These are phyloP conservation scores for Coccyzus lansbergi DNA, from an alignment of 2,797 vertebrate species.

Conservation along the genomic window DNA sequence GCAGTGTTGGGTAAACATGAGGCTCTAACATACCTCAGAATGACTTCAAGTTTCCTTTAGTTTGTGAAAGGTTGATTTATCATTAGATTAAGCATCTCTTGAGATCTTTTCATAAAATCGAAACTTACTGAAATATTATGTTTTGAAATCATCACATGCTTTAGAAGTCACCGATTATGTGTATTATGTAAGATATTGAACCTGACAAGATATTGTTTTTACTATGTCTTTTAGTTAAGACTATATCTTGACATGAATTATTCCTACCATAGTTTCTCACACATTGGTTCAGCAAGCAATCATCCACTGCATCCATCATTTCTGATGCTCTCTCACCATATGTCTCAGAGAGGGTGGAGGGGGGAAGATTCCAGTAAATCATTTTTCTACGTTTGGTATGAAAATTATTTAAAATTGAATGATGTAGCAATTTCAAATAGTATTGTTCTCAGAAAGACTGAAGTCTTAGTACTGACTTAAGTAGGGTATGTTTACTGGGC, in stretches of 20 bases:
- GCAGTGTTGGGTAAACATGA: conserved; percentile 1
- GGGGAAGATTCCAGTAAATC: conserved; percentile 25
- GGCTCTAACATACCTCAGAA: background rate
- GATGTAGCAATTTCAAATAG: conserved; percentile 24
- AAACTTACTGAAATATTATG: conserved; percentile 36
- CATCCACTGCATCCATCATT: conserved; percentile 56
- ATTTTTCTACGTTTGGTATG: conserved; percentile 24
- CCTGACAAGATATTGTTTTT: conserved; percentile 52
- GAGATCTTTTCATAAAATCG: conserved; percentile 34
- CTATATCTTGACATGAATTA: conserved; percentile 48
- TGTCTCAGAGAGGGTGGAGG: conserved; percentile 17
- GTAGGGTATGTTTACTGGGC: background rate
- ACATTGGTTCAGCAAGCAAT: conserved; percentile 53
- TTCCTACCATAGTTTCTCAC: conserved; percentile 53
- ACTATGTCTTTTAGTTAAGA: conserved; percentile 50
- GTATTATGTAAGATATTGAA: conserved; percentile 54
- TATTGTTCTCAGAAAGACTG: background rate
- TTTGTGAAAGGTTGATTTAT: conserved; percentile 52
- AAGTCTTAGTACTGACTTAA: background rate
- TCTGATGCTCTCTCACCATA: conserved; percentile 40
- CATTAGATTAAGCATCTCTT: conserved; percentile 23
- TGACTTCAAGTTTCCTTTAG: conserved; percentile 1
- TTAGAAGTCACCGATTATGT: conserved; percentile 41
- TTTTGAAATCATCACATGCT: conserved; percentile 43
- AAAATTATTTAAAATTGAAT: conserved; percentile 52